These are phyloP conservation scores for Rapana venosa DNA, from an alignment of 2,888 invertebrate species.

Conservation along the genomic window DNA sequence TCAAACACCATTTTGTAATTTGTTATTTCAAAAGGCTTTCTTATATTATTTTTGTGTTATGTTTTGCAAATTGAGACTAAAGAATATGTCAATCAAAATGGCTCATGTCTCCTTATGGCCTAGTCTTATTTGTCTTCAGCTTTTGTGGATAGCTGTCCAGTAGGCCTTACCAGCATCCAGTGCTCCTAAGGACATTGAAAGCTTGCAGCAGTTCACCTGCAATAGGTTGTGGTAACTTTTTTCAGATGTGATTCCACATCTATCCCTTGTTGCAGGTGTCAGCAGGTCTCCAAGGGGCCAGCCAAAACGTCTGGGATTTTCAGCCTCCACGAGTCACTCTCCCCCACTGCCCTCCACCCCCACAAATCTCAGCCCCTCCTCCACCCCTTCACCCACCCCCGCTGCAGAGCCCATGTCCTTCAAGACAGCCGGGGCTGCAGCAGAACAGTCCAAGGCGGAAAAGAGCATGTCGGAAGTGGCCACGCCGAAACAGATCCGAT, in stretches of 20 bases:
- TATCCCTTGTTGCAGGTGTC: background rate
- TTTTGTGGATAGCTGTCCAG: too few species aligned
- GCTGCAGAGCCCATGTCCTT: conserved; percentile 54
- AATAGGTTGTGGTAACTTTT: too few species aligned
- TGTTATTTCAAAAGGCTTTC: too few species aligned
- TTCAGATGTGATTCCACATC: background rate
- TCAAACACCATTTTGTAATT: too few species aligned
- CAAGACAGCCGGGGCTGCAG: background rate
- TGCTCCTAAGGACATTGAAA: too few species aligned
- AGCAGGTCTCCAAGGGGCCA: background rate
- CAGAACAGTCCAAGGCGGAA: conserved; percentile 35
- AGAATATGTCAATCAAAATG: too few species aligned
- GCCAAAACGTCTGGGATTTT: conserved; percentile 25
- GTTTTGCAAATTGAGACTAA: too few species aligned
- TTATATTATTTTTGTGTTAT: too few species aligned
- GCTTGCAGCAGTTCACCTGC: too few species aligned
- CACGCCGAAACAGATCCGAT: conserved; percentile 64
- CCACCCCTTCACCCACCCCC: conserved; percentile 50
- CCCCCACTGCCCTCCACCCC: conserved; percentile 28
- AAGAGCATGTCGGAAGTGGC: conserved; percentile 46
- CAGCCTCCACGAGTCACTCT: background rate
- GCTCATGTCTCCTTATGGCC: too few species aligned
- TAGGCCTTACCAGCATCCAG: too few species aligned
- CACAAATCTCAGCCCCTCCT: conserved; percentile 29
- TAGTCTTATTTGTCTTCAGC: too few species aligned